Conservation (phyloP, 2,888 invertebrate species). For the Drosophila eohydei region DNA sequence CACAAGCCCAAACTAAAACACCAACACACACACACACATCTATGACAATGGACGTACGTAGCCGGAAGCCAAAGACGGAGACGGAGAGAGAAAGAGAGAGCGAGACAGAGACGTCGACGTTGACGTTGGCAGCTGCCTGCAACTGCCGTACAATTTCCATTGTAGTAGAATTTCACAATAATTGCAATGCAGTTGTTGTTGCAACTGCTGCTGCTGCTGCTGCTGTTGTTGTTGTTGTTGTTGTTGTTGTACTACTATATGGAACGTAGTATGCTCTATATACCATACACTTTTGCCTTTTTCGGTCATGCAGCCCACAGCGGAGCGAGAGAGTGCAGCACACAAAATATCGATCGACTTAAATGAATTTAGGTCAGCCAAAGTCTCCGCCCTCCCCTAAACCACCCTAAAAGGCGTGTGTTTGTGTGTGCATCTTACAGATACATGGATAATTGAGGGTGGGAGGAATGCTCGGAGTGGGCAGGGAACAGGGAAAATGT, state of each 20-base stretch:
- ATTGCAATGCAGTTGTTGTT: conserved; percentile 62
- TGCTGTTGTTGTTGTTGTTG: conserved; percentile 28
- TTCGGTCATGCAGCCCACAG: conserved; percentile 59
- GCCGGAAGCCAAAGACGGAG: conserved; percentile 50
- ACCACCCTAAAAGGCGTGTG: conserved; percentile 10
- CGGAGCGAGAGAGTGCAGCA: conserved; percentile 42
- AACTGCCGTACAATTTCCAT: conserved; percentile 65
- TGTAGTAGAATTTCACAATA: conserved; percentile 79
- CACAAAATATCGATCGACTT: conserved; percentile 75
- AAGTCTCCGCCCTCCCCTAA: conserved; percentile 19
- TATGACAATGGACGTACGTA: conserved; percentile 57
- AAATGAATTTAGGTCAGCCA: conserved; percentile 77
- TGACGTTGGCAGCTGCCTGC: conserved; percentile 48
- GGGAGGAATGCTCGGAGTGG: background rate
- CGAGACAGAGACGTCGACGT: conserved; percentile 19
- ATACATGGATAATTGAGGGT: conserved; percentile 33
- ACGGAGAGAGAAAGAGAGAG: conserved; percentile 11
- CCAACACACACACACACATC: conserved; percentile 24
- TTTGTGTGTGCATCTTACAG: conserved; percentile 51
- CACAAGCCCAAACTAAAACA: conserved; percentile 36
- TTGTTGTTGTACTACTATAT: conserved; percentile 56
- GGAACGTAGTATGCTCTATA: conserved; percentile 74
- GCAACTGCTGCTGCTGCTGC: conserved; percentile 26
- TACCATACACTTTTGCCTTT: conserved; percentile 58
- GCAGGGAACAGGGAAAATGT: conserved; percentile 59